Evolutionary conservation across 2,888 invertebrate genomes (phyloP).

Genomic region (Diploptera punctata): DNA sequence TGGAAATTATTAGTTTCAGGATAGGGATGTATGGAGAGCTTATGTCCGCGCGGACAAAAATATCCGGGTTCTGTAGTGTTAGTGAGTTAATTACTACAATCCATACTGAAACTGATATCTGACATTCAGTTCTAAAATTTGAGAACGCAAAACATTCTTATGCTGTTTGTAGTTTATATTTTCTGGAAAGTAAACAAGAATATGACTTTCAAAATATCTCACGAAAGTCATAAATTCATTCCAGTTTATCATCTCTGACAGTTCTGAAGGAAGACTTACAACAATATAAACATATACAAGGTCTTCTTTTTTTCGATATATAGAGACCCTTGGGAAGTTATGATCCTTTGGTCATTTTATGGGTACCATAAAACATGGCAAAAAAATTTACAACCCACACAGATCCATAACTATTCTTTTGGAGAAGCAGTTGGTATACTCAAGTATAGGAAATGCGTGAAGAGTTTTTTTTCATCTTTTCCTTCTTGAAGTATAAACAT

Average conservation of each 20-base stretch:
- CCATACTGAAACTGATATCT: no score
- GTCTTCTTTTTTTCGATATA: neutral
- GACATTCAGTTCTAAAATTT: no score
- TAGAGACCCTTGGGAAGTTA: constrained; percentile 5
- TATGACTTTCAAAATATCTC: neutral
- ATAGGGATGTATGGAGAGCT: no score
- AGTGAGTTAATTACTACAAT: no score
- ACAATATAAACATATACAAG: neutral
- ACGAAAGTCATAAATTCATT: neutral
- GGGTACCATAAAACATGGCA: constrained; percentile 39
- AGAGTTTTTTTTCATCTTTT: no score
- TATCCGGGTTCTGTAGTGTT: no score
- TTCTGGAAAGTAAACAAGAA: neutral
- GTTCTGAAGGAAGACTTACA: neutral
- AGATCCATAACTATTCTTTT: constrained; percentile 15
- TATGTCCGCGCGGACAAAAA: no score
- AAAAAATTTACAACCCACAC: constrained; percentile 30
- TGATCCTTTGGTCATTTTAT: constrained; percentile 33
- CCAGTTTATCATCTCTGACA: neutral
- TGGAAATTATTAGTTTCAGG: no score
- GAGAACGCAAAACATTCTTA: no score
- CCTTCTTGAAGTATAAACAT: no score
- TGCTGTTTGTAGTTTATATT: no score
- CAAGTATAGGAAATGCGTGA: neutral
- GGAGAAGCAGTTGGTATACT: constrained; percentile 1